Evolutionary conservation across 2,888 invertebrate species (phyloP), one percentile per base, ranked within the genome.

Genomic region (Lasiommata megera): DNA sequence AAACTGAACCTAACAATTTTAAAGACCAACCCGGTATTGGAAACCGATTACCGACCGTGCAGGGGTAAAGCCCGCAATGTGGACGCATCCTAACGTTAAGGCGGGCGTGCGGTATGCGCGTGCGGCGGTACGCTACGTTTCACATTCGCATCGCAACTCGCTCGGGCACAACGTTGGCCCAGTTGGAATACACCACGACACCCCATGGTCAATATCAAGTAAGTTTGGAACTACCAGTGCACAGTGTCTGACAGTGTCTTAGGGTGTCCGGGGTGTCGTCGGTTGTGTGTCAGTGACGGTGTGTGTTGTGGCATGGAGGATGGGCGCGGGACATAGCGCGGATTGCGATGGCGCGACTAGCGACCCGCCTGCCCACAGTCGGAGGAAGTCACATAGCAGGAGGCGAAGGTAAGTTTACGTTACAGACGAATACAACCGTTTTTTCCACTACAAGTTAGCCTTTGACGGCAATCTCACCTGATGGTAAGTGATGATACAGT

Each of bases 281-380:
- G 72, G 74, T 76, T 23, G 76, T 76, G 82, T 80, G 83, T 80
- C 75, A 80, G 84, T 85, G 87, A 79, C 74, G 80, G 84, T 82
- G 84, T 82, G 82, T 84, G 84, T 74, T 75, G 83, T 82, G 85
- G 82, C 73, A 88, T 86, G 88, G 85, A 86, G 74, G 73, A 91
- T 90, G 89, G 91, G 91, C 69, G 88, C 91, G 64, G 90, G 88
- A 67, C 90, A 91, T 65, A 91, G 91, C 77, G 89, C 87, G 75
- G 91, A 91, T 74, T 87, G 85, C 69, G 88, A 84, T 54, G 82
- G 87, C 76, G 88, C 88, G 76, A 84, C 88, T 51, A 88, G 91
- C 82, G 90, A 90, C 71, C 88, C 89, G 82, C 88, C 90, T 71
- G 79, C 88, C 74, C 82, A 80, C 55, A 79, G 84, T 60, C 82